Conservation (phyloP, 2,888 invertebrate species). For the Nemotelus nigrinus region DNA sequence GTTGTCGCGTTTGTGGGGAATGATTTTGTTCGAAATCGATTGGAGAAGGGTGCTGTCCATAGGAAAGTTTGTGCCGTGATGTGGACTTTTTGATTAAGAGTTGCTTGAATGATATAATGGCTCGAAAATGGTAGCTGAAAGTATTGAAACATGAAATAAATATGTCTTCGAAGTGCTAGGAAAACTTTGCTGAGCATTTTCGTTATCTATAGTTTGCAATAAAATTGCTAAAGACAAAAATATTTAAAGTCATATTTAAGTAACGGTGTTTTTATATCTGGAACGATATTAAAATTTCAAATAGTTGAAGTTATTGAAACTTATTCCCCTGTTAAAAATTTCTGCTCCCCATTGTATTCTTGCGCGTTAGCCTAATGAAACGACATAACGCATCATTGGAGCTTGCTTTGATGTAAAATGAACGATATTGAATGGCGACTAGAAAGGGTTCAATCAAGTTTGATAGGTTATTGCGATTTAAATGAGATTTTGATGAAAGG, state of each 20-base stretch:
- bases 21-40: not conserved
- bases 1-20: not conserved
- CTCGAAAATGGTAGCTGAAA: not conserved
- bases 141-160: not conserved
- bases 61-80: not conserved
- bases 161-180: not conserved
- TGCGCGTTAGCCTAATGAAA: not conserved
- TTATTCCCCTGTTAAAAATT: not conserved
- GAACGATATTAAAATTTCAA: not conserved
- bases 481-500: conserved; percentile 49
- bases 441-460: conserved; percentile 43
- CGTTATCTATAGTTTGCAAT: not conserved
- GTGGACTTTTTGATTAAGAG: not conserved
- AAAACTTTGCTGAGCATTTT: not conserved
- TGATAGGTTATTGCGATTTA: conserved; percentile 47
- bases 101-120: not conserved
- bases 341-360: not conserved
- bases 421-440: conserved; percentile 6
- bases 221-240: not conserved
- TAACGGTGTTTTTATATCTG: too few relatives aligned
- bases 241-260: too few relatives aligned
- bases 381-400: conserved; percentile 33
- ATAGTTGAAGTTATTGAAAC: not conserved
- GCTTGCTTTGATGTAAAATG: conserved; percentile 4
- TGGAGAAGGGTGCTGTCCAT: not conserved